phyloP scores from a whole-genome alignment of 2,797 vertebrate species.

The Antennarius maculatus region DNA sequence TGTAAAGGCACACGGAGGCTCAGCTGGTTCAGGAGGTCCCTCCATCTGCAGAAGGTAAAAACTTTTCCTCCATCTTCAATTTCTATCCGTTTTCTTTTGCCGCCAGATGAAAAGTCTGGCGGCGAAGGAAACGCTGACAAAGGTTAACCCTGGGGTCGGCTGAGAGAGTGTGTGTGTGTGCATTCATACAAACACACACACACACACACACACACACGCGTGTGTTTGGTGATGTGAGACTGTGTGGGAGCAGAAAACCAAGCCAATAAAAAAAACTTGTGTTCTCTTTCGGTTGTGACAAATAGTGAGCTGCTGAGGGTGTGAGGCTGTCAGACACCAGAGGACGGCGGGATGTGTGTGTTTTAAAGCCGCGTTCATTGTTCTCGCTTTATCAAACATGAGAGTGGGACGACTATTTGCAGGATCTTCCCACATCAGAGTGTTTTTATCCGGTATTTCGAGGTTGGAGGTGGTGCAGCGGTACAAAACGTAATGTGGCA shows the following conservation, averaged over 20 bases:
- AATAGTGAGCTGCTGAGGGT: slow-evolving; percentile 50
- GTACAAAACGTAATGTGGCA: background rate
- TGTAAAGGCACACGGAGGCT: slow-evolving; percentile 37
- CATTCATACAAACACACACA: background rate
- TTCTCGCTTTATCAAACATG: background rate
- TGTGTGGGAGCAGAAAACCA: background rate
- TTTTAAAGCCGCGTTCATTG: slow-evolving; percentile 6
- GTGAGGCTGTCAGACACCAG: slow-evolving; percentile 33
- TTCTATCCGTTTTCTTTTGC: slow-evolving; percentile 20
- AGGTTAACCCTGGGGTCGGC: slow-evolving; percentile 2
- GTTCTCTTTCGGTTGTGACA: slow-evolving; percentile 50
- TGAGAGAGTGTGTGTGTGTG: background rate
- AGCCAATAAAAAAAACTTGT: slow-evolving; percentile 19
- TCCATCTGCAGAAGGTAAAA: slow-evolving; percentile 58
- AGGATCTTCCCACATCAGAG: too few species aligned
- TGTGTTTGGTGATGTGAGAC: slow-evolving; percentile 6
- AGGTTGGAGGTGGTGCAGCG: too few species aligned
- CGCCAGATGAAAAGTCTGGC: slow-evolving; percentile 15
- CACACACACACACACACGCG: slow-evolving; percentile 6
- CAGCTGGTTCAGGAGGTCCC: slow-evolving; percentile 46
- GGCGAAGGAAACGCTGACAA: slow-evolving; percentile 27
- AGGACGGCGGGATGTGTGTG: slow-evolving; percentile 19
- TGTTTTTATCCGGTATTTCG: background rate
- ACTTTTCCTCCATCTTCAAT: slow-evolving; percentile 7
- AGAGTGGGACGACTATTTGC: background rate